A percentile compares a stretch with the other conserved stretches of the same genome.
These are phyloP conservation scores for Ophonus ardosiacus DNA, from an alignment of 2,888 invertebrate genomes.

Conservation along the genomic window DNA sequence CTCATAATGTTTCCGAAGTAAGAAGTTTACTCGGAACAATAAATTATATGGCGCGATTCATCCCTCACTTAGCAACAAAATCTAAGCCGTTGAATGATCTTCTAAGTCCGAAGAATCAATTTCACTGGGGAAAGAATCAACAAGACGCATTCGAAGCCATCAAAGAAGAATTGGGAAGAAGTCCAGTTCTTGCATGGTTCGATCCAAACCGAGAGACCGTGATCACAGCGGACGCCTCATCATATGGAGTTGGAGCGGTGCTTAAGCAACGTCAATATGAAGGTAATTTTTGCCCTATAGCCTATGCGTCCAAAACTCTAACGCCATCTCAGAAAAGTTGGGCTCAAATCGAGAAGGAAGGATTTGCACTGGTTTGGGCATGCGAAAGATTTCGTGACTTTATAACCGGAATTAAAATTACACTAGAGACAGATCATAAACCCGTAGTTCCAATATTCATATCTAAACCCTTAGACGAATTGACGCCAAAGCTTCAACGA, in stretches of 20 bases:
- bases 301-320: slow-evolving; percentile 69
- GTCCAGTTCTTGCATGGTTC: slow-evolving; percentile 69
- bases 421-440: slow-evolving; percentile 71
- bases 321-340: slow-evolving; percentile 69
- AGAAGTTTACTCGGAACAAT: slow-evolving; percentile 61
- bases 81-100: background rate
- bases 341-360: slow-evolving; percentile 72
- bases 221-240: slow-evolving; percentile 68
- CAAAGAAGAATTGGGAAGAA: slow-evolving; percentile 64
- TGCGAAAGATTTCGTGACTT: slow-evolving; percentile 70
- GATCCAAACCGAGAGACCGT: slow-evolving; percentile 67
- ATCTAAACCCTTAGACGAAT: slow-evolving; percentile 69
- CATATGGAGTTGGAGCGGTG: slow-evolving; percentile 66
- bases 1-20: slow-evolving; percentile 64
- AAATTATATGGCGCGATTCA: slow-evolving; percentile 61
- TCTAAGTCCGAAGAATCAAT: background rate
- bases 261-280: slow-evolving; percentile 61
- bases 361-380: slow-evolving; percentile 69
- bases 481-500: slow-evolving; percentile 71
- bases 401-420: slow-evolving; percentile 69
- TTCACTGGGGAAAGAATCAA: slow-evolving; percentile 18
- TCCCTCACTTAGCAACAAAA: background rate
- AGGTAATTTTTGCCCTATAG: slow-evolving; percentile 65
- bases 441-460: slow-evolving; percentile 70
- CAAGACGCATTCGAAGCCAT: slow-evolving; percentile 29